Evolutionary conservation across 2,797 vertebrate species (phyloP).

Genomic region (Craterocephalus amniculus): DNA sequence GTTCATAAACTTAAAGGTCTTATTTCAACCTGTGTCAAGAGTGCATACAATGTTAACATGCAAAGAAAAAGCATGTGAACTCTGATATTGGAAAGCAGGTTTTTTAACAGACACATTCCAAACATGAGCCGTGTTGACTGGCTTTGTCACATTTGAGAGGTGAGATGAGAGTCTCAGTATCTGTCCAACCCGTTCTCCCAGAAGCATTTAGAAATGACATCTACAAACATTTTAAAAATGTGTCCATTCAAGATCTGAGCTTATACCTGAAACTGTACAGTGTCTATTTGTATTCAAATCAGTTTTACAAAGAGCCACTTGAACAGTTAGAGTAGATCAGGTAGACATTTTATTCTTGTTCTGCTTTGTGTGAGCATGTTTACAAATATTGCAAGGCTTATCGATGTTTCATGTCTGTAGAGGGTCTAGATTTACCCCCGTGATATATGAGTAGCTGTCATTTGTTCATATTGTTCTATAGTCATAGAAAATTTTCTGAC

Average conservation of each 20-base stretch:
- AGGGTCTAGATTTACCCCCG: neutral
- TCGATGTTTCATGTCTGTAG: slow-evolving; percentile 44
- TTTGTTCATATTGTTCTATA: neutral
- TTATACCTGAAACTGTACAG: neutral
- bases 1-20: neutral
- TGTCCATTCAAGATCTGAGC: neutral
- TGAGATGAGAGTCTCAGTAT: slow-evolving; percentile 8
- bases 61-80: neutral
- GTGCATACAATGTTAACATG: neutral
- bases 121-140: neutral
- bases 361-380: neutral
- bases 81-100: neutral
- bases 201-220: slow-evolving; percentile 9
- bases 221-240: neutral
- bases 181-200: slow-evolving; percentile 25
- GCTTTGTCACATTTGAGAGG: slow-evolving; percentile 24
- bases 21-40: neutral
- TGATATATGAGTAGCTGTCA: slow-evolving; percentile 3
- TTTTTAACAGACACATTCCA: neutral
- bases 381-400: slow-evolving; percentile 38
- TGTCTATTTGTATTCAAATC: neutral
- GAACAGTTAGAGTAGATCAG: neutral
- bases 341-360: neutral
- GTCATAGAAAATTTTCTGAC: neutral
- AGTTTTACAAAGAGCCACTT: neutral